phyloP scores from a whole-genome alignment of 2,888 invertebrate species.

The Bombyx huttoni region DNA sequence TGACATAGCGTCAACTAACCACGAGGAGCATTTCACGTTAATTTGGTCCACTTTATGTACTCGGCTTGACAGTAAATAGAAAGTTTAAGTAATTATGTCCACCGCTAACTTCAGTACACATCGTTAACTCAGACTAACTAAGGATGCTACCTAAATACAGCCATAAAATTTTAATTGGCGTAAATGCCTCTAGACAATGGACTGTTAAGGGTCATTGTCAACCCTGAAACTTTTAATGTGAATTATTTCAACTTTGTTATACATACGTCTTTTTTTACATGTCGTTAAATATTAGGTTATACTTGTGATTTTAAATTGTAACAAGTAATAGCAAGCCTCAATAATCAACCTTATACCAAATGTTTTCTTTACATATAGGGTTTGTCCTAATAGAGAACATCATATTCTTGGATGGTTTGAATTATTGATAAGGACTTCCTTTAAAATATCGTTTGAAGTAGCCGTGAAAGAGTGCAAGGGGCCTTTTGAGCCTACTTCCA shows the following conservation, averaged over 20 bases:
- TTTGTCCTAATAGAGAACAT: too few species aligned
- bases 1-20: not conserved
- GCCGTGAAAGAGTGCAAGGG: too few species aligned
- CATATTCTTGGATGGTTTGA: too few species aligned
- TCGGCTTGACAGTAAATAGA: not conserved
- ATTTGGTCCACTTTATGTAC: not conserved
- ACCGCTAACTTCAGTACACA: not conserved
- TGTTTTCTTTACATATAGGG: too few species aligned
- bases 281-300: too few species aligned
- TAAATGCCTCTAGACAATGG: not conserved
- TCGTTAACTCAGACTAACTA: conserved; percentile 1
- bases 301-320: too few species aligned
- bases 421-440: too few species aligned
- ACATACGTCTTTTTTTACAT: not conserved
- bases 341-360: too few species aligned
- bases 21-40: not conserved
- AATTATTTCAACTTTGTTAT: not conserved
- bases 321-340: too few species aligned
- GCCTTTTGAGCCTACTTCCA: too few species aligned
- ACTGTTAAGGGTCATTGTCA: conserved; percentile 1
- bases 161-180: conserved; percentile 3
- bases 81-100: not conserved
- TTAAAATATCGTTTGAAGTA: too few species aligned
- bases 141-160: conserved; percentile 1
- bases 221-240: not conserved